These are phyloP conservation scores for Numenius arquata DNA, from an alignment of 2,113 vertebrate genomes.

Conservation along the genomic window DNA sequence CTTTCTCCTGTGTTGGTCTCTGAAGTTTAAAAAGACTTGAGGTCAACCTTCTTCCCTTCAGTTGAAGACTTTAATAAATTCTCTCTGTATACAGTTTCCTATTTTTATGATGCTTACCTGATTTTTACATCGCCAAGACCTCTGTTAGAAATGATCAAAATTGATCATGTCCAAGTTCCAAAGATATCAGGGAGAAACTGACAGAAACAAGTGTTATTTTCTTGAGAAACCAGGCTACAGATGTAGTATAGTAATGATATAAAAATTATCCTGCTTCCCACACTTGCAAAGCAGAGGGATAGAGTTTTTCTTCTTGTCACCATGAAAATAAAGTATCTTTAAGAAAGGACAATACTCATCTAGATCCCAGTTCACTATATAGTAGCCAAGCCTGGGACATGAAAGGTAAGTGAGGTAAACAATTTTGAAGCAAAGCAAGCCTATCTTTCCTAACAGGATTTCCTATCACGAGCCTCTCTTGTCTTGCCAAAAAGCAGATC, in stretches of 20 bases:
- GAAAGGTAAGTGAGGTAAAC: neutral
- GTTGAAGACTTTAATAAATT: neutral
- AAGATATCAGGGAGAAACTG: neutral
- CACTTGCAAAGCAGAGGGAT: neutral
- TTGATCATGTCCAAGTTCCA: neutral
- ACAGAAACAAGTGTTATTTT: neutral
- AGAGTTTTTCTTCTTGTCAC: neutral
- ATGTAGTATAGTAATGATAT: neutral
- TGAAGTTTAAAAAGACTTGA: neutral
- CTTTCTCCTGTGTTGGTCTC: neutral
- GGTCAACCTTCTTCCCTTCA: neutral
- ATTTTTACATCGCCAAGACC: rapidly evolving
- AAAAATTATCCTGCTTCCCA: neutral
- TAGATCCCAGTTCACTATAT: neutral
- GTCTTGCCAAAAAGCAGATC: neutral
- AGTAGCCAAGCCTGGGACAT: neutral
- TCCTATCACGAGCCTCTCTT: neutral
- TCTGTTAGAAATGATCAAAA: neutral
- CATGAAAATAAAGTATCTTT: neutral
- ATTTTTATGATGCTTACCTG: neutral
- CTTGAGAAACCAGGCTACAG: neutral
- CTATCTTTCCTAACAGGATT: neutral
- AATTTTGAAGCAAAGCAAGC: neutral
- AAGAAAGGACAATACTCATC: neutral
- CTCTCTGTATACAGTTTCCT: neutral